These are phyloP conservation scores for Callipepla squamata DNA, from an alignment of 2,113 vertebrate species.

Conservation along the genomic window DNA sequence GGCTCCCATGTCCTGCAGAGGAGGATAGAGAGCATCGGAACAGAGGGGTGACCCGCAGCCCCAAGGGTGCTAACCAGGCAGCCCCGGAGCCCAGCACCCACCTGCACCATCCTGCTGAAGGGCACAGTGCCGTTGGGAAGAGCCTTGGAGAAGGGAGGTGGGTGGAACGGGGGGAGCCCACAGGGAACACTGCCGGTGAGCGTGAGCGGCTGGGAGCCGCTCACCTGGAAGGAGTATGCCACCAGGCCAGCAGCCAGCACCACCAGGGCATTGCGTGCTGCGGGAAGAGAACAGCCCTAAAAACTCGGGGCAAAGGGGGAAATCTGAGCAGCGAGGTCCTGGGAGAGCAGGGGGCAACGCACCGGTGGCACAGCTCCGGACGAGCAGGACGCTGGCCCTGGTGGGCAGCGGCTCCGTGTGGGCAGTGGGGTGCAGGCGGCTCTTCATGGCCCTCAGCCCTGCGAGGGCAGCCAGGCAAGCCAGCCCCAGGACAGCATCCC, in stretches of 20 bases:
- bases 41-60: accelerated
- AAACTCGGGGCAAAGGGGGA: background rate
- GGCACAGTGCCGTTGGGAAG: conserved; percentile 79
- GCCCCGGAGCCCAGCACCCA: conserved; percentile 43
- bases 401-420: background rate
- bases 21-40: accelerated
- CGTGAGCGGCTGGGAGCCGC: conserved; percentile 80
- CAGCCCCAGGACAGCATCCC: conserved; percentile 86
- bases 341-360: background rate
- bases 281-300: accelerated
- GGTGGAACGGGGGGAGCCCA: conserved; percentile 83
- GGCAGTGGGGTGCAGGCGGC: conserved; percentile 36
- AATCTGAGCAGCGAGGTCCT: accelerated
- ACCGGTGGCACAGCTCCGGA: conserved; percentile 88
- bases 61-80: background rate
- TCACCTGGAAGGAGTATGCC: conserved; percentile 85
- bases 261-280: conserved; percentile 87
- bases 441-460: conserved; percentile 82
- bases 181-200: conserved; percentile 85
- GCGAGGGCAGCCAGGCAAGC: conserved; percentile 81
- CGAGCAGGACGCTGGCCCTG: conserved; percentile 75
- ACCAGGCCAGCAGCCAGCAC: conserved; percentile 88
- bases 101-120: conserved; percentile 86
- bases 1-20: conserved; percentile 84
- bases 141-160: conserved; percentile 81